phyloP scores from a whole-genome alignment of 2,113 vertebrate genomes.

The Saccopteryx bilineata region DNA sequence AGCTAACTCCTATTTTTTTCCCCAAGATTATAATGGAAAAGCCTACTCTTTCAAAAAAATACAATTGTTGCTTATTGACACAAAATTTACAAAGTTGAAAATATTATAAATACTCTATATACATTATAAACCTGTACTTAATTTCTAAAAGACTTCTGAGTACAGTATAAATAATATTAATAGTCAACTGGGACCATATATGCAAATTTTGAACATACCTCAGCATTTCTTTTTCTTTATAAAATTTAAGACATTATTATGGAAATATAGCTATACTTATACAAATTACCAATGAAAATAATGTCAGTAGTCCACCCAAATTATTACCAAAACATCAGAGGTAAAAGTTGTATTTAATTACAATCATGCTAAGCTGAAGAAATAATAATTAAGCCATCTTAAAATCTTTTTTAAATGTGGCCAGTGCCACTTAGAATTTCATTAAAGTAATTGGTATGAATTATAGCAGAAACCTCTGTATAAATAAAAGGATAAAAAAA shows the following conservation, averaged over 20 bases:
- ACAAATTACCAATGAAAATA: background rate
- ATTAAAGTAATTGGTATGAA: background rate
- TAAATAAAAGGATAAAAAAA: constrained; percentile 1
- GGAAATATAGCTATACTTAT: background rate
- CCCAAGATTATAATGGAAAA: background rate
- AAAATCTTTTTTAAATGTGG: background rate
- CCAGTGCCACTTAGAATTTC: background rate
- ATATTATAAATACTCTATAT: constrained; percentile 1
- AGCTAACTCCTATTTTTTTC: background rate
- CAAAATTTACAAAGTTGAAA: background rate
- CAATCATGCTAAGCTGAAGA: background rate
- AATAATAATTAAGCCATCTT: constrained; percentile 1
- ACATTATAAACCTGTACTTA: background rate
- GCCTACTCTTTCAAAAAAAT: background rate
- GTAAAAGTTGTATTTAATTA: background rate
- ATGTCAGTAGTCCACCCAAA: background rate
- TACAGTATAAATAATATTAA: background rate
- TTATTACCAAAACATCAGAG: constrained; percentile 23
- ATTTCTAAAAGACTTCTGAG: constrained; percentile 54
- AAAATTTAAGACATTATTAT: constrained; percentile 11
- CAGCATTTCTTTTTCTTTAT: constrained; percentile 30
- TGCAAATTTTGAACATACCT: background rate
- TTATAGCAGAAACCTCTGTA: background rate
- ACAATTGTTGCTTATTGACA: background rate
- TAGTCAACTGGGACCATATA: background rate